Evolutionary conservation across 2,888 invertebrate genomes (phyloP), one percentile per base, ranked within the genome.

Genomic region (Rhamnusium bicolor): DNA sequence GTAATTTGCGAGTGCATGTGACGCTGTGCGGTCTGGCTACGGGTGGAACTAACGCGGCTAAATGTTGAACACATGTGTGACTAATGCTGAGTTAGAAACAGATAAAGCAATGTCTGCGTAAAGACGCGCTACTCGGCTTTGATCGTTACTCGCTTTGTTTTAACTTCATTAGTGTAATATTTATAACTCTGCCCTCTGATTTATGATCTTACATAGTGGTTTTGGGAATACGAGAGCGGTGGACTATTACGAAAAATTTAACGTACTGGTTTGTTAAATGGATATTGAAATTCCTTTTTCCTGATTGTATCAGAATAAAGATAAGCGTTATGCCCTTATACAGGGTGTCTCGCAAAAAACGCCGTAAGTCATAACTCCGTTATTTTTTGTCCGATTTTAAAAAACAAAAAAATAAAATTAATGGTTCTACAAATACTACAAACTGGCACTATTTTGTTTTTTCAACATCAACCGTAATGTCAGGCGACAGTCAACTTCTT

Each of bases 1-100:
- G 75, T 84, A 85, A 85, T 86, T 84, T 84, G 84, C 84, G 77
- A 80, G 76, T 14, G 78, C 82, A 82, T 84, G 82, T 85, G 79
- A 80, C 80, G 83, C 77, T 83, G 83, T 82, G 83, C 81, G 83
- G 83, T 81, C 82, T 76, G 76, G 47, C 27, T 53, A 29, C n/a
- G 19, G 29, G 49, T 24, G 69, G 58, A 69, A 69, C 71, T 47
- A 74, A 65, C 67, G 29, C 58, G 67, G 56, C 81, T 72, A 72
- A 77, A 79, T 75, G 74, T 73, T 68, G 46, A 75, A 73, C 82
- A 82, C 79, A 75, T 82, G 82, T 82, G 82, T 79, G 81, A 79
- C 81, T 75, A 80, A 81, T 77, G 67, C 40, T 32, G 24, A 65
- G 53, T 66, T 56, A 21, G 67, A 67, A 56, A 46, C 46, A 32